Conservation (phyloP, 2,888 invertebrate species). For the Drymonia ruficornis region DNA sequence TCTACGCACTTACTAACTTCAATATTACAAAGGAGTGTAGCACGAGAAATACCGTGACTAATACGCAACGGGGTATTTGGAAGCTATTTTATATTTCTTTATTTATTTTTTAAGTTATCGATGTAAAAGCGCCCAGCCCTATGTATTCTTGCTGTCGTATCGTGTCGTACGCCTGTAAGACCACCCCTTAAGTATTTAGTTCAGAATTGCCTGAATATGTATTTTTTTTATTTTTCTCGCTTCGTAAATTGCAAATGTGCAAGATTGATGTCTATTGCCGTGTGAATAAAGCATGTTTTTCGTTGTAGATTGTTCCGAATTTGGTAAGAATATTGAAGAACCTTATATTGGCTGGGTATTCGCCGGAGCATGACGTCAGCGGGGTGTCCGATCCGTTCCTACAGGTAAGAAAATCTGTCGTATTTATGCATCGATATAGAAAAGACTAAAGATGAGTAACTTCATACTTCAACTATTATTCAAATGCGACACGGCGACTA, state of each 20-base stretch:
- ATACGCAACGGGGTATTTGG: slow-evolving; percentile 36
- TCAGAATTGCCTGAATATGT: slow-evolving; percentile 45
- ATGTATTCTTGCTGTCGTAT: slow-evolving; percentile 44
- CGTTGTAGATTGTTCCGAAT: slow-evolving; percentile 97
- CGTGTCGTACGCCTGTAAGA: slow-evolving; percentile 38
- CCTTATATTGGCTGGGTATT: slow-evolving; percentile 98
- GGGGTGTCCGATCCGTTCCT: slow-evolving; percentile 99
- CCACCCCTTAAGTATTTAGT: slow-evolving; percentile 43
- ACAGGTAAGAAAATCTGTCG: slow-evolving; percentile 87
- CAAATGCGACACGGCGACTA: no score
- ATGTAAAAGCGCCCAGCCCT: slow-evolving; percentile 31
- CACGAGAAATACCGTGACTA: slow-evolving; percentile 42
- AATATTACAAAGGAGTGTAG: slow-evolving; percentile 33
- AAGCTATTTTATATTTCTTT: slow-evolving; percentile 31
- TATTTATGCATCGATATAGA: background rate
- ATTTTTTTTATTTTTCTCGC: slow-evolving; percentile 47
- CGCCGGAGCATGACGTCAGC: slow-evolving; percentile 99
- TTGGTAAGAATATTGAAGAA: slow-evolving; percentile 99
- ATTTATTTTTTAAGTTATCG: slow-evolving; percentile 20
- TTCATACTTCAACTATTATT: no score
- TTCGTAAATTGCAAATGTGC: slow-evolving; percentile 49
- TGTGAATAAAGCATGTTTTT: slow-evolving; percentile 44
- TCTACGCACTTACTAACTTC: slow-evolving; percentile 32
- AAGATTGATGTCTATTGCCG: slow-evolving; percentile 21
- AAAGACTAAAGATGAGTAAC: no score